Percentiles rank a stretch among this genome's conserved stretches.
Evolutionary conservation across 2,113 vertebrate genomes (phyloP).

Genomic region (Pteruthius melanotis): DNA sequence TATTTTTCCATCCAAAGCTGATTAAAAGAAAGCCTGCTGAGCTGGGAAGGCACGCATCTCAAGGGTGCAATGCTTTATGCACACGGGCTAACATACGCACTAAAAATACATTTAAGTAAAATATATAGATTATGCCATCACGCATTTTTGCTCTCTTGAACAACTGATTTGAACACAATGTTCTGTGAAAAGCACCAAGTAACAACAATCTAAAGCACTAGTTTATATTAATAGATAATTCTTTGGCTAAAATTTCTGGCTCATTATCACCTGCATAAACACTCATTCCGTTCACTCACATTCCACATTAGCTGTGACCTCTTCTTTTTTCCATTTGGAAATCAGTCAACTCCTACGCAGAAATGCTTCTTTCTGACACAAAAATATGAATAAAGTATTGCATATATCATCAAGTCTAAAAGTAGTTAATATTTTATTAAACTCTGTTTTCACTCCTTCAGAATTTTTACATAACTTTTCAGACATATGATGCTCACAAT

Average conservation of each 20-base stretch:
- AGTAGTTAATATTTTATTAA: not conserved
- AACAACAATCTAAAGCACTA: not conserved
- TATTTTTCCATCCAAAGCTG: not conserved
- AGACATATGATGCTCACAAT: not conserved
- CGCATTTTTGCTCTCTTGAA: not conserved
- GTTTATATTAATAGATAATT: not conserved
- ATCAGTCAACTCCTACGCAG: not conserved
- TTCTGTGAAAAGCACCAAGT: not conserved
- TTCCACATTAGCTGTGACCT: not conserved
- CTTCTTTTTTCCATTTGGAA: not conserved
- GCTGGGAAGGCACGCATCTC: not conserved
- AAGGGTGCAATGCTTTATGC: not conserved
- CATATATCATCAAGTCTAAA: not conserved
- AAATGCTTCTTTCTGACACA: not conserved
- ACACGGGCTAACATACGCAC: fast-evolving
- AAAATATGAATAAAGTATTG: not conserved
- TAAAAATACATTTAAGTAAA: not conserved
- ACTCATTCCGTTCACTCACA: not conserved
- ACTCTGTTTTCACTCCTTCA: not conserved
- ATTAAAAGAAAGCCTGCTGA: not conserved
- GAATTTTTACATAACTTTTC: not conserved
- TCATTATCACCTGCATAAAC: not conserved
- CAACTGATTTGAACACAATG: not conserved
- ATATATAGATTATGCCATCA: not conserved
- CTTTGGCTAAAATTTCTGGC: not conserved